Conservation (phyloP, 2,888 invertebrate species). For the Anorthoa munda region DNA sequence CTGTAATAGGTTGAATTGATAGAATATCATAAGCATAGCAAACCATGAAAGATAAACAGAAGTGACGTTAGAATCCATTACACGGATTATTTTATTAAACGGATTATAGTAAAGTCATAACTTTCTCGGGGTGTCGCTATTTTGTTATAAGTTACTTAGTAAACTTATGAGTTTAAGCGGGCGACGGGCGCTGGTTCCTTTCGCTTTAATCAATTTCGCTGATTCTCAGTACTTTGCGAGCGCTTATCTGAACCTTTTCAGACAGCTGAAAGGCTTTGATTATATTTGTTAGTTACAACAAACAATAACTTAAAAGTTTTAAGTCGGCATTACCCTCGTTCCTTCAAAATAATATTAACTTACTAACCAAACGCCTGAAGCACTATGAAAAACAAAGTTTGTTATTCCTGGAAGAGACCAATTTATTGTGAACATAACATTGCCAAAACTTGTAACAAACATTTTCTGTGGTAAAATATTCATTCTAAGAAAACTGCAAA, state of each 20-base stretch:
- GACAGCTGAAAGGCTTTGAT: background rate
- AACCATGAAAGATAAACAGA: background rate
- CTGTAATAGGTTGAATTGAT: too few relatives aligned
- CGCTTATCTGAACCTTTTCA: background rate
- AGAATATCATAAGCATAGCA: too few relatives aligned
- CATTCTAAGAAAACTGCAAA: background rate
- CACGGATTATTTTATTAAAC: background rate
- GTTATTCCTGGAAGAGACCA: background rate
- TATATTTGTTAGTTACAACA: too few relatives aligned
- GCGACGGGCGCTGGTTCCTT: background rate
- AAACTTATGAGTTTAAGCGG: background rate
- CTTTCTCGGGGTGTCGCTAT: background rate
- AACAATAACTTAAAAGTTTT: too few relatives aligned
- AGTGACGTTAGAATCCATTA: background rate
- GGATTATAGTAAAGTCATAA: background rate
- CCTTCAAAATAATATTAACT: background rate
- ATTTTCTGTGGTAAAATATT: background rate
- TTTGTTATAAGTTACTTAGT: background rate
- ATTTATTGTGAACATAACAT: too few relatives aligned
- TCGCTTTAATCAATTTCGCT: background rate
- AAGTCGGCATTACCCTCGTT: too few relatives aligned
- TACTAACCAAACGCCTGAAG: background rate
- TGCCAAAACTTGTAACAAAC: too few relatives aligned
- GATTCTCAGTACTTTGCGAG: background rate
- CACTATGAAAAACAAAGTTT: background rate